phyloP scores from a whole-genome alignment of 2,888 invertebrate species.

The Dryobotodes eremita region DNA sequence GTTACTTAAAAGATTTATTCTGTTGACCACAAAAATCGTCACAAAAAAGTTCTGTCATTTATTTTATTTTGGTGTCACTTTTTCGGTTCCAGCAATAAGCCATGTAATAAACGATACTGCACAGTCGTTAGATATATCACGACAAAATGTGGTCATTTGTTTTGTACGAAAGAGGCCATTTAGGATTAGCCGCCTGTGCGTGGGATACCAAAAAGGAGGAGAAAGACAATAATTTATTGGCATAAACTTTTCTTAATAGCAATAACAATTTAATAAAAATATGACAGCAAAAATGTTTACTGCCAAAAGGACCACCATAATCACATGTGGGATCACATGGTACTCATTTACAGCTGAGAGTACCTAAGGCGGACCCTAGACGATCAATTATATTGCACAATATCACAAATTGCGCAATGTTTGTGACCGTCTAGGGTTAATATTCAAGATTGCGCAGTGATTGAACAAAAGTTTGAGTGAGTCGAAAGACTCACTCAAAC shows the following conservation, averaged over 20 bases:
- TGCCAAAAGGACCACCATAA: too few relatives aligned
- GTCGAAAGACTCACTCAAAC: too few relatives aligned
- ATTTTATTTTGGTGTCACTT: not conserved
- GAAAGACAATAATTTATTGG: constrained; percentile 5
- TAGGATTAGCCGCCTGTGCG: constrained; percentile 13
- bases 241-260: not conserved
- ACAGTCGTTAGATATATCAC: constrained; percentile 25
- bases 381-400: too few relatives aligned
- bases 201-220: not conserved
- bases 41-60: not conserved
- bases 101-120: constrained; percentile 19
- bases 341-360: too few relatives aligned
- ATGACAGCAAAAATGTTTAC: too few relatives aligned
- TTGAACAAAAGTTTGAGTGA: too few relatives aligned
- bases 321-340: too few relatives aligned
- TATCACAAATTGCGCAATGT: too few relatives aligned
- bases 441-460: too few relatives aligned
- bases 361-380: too few relatives aligned
- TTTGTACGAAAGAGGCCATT: constrained; percentile 28
- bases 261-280: not conserved
- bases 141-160: constrained; percentile 13
- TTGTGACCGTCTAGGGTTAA: too few relatives aligned
- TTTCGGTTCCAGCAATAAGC: constrained; percentile 1
- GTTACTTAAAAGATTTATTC: not conserved
- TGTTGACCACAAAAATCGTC: not conserved